Evolutionary conservation across 2,113 vertebrate genomes (phyloP), one percentile per base, ranked within the genome.

Genomic region (Pollimyrus isidori): DNA sequence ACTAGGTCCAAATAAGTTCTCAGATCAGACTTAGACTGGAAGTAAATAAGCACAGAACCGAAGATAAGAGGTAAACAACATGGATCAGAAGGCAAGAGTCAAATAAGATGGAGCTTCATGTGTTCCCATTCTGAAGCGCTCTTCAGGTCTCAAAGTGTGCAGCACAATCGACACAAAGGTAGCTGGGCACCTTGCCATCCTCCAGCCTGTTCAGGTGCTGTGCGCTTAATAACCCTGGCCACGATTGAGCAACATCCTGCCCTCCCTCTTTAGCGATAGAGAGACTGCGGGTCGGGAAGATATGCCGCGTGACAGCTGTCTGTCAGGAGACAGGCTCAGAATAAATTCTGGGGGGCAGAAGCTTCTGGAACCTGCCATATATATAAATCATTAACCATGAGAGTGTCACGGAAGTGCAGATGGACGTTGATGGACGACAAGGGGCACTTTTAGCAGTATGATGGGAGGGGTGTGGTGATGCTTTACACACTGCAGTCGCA

Each of bases 181-280:
- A 5, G 39, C 35, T 15, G 50, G 48, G 53, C 6, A 35, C 30
- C 11, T 89, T 48, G 56, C 45, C 23, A 39, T 53, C 49, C 87
- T 52, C 62, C 56, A 45, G 42, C 39, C 87, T 73, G 89, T 53
- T 84, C 69, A 23, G 62, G 4, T 90, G 91, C 88, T 73, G 86
- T 82, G 30, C 62, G 42, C 87, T 91, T 87, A 21, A 89, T 87
- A 17, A 88, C 83, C 53, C 48, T 73, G 87, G 91, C 88, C 90
- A 90, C 58, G 48, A 26, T 35, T 23, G 53, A 89, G 56, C 90
- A 85, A 62, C 90, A 87, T 90, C 89, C 90, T 46, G 90, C 83
- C 53, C 76, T 86, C 87, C 30, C 46, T 89, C 83, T 86, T 9
- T 91, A 50, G 83, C 23, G 45, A 50, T 26, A 26, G 46, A 26